Conservation (phyloP, 2,888 invertebrate species). For the Eupithecia inturbata region DNA sequence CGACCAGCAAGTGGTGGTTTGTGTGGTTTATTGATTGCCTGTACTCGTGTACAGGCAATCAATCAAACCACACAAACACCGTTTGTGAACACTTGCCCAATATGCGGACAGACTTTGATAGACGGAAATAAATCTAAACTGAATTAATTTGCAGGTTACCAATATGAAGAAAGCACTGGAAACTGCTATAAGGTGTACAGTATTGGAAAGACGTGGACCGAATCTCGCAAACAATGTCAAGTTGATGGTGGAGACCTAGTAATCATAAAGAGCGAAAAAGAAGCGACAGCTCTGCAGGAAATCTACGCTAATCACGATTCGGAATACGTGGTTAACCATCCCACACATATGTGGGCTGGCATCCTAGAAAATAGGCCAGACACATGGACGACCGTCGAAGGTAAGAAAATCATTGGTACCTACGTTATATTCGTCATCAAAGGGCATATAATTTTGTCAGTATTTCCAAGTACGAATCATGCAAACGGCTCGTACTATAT, state of each 20-base stretch:
- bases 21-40: too few relatives aligned
- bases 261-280: background rate
- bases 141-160: conserved; percentile 3
- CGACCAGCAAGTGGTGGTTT: too few relatives aligned
- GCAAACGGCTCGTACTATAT: background rate
- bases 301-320: background rate
- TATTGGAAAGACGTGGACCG: background rate
- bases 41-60: background rate
- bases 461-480: too few relatives aligned
- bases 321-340: conserved; percentile 1
- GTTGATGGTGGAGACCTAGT: conserved; percentile 1
- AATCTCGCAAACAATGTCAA: conserved; percentile 3
- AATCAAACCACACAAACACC: background rate
- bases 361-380: background rate
- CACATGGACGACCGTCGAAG: background rate
- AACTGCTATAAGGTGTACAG: conserved; percentile 4
- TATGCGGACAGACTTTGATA: background rate
- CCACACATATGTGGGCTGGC: conserved; percentile 1
- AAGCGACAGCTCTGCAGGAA: background rate
- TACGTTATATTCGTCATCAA: background rate
- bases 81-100: background rate
- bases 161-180: background rate
- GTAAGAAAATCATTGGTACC: background rate
- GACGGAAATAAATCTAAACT: background rate
- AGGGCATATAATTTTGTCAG: background rate